Evolutionary conservation across 2,888 invertebrate genomes (phyloP), one percentile per base, ranked within the genome.

Genomic region (Dorcus hopei): DNA sequence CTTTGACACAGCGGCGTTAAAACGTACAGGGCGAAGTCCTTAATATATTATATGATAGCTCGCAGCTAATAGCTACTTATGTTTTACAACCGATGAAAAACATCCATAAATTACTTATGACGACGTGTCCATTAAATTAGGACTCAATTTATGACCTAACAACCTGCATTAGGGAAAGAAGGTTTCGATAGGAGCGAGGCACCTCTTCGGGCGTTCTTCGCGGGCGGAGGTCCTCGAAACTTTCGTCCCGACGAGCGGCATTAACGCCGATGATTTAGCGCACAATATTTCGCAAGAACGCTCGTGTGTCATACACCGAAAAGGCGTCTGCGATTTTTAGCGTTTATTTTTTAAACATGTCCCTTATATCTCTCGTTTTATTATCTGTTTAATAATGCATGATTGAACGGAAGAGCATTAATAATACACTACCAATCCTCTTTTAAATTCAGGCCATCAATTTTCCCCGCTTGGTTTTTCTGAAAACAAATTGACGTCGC

Each of bases 111-210:
- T 74, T 70, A 70, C 62, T 63, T 59, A 62, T 66, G 72, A 74
- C 71, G 74, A 76, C 74, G 70, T 71, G 72, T 71, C 70, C 73
- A 73, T 75, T 76, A 75, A 76, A 75, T 76, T 74, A 75, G 73
- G 72, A 70, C 70, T 67, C 69, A 70, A 74, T 75, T 75, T 74
- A 75, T 69, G 70, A 68, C 69, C 71, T 60, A 69, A 70, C 68
- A 64, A 66, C 66, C 61, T 69, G 66, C 68, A 73, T 72, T 72
- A 71, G 69, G 68, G 66, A 70, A 68, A 67, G 68, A 66, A 65
- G 67, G 68, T 71, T 68, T 68, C 63, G 67, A 69, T 66, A 61
- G 38, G 49, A 48, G 26, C 26, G 26, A 4, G 19, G 2, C 5
- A 26, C 5, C 5, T 26, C 26, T 39, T 39, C 26, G 38, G 40